A percentile compares a stretch with the other conserved stretches of the same genome.
Conservation (phyloP, 2,113 vertebrate genomes). For the Bungarus multicinctus region DNA sequence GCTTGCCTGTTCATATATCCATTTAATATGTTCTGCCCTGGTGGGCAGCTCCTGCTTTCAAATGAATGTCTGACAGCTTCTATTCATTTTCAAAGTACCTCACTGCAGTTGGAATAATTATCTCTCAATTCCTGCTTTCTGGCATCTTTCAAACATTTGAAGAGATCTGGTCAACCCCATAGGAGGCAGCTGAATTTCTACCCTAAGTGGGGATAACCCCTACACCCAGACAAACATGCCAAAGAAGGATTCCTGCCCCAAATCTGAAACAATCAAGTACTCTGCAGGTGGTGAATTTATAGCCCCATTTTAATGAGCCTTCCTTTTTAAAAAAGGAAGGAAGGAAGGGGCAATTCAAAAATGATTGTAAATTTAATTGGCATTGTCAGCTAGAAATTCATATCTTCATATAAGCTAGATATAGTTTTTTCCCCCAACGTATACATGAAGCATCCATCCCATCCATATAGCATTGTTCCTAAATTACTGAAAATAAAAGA, state of each 20-base stretch:
- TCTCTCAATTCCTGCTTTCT: constrained; percentile 74
- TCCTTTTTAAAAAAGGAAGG: not conserved
- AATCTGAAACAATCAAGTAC: constrained; percentile 75
- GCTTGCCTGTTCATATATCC: constrained; percentile 68
- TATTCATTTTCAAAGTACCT: constrained; percentile 80
- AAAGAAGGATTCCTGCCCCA: constrained; percentile 74
- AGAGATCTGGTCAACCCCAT: constrained; percentile 72
- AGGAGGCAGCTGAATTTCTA: constrained; percentile 74
- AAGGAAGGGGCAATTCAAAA: constrained; percentile 57
- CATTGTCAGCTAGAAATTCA: constrained; percentile 40
- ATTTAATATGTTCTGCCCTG: constrained; percentile 69
- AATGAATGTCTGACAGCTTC: constrained; percentile 76
- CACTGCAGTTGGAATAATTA: constrained; percentile 73
- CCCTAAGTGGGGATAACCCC: constrained; percentile 2
- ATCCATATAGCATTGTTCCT: not conserved
- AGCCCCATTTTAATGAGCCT: constrained; percentile 74
- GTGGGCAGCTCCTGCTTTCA: constrained; percentile 76
- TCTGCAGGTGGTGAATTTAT: constrained; percentile 67
- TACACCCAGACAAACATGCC: constrained; percentile 68
- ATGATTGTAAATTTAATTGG: constrained; percentile 65
- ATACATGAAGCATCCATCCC: not conserved
- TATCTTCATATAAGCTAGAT: constrained; percentile 38
- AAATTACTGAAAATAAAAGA: not conserved
- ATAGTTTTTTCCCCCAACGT: constrained; percentile 9
- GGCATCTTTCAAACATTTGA: constrained; percentile 77